Evolutionary conservation across 2,113 vertebrate species (phyloP), one percentile per base, ranked within the genome.

Genomic region (Crotophaga sulcirostris): DNA sequence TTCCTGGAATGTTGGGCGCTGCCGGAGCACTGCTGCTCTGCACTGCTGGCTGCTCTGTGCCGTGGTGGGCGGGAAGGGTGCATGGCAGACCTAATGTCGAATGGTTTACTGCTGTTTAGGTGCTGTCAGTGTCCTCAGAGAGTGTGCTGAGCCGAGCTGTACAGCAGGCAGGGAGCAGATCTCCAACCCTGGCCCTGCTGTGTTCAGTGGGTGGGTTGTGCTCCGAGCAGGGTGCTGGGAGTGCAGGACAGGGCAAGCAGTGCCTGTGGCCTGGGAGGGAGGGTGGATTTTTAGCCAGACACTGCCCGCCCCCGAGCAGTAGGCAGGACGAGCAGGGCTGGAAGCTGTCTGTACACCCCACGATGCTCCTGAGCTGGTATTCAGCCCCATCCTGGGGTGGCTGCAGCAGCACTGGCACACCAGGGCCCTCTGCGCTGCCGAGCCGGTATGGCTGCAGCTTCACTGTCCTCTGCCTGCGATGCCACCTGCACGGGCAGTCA

Each of bases 401-500:
- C 29, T 47, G 40, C 59, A 18, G 47, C 45, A 17, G 23, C 3
- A 0, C 16, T 19, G 51, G 26, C 12, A 2, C 31, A 24, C 19
- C 62, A 10, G 38, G 23, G 47, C 28, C 44, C 26, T 24, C n/a
- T 20, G 47, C 63, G 45, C 49, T 18, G 16, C 60, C 1, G 1
- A 45, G 29, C 29, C 7, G 2, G 0, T 29, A 4, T 0, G 2
- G 49, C 76, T 51, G 51, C 45, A 15, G 33, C 8, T 3, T 0
- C 0, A 25, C 47, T 4, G 0, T 33, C 54, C n/a, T 47, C 33
- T 0, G 0, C 17, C 58, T 1, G 0, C 0, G 1, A 51, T 31
- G 44, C 66, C 1, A 2, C 36, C 69, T 31, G 18, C 67, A 6
- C 9, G 5, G 42, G 76, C n/a, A 3, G 26, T 36, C 3, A 1